phyloP scores from a whole-genome alignment of 2,797 vertebrate species.

The Lagodon rhomboides region DNA sequence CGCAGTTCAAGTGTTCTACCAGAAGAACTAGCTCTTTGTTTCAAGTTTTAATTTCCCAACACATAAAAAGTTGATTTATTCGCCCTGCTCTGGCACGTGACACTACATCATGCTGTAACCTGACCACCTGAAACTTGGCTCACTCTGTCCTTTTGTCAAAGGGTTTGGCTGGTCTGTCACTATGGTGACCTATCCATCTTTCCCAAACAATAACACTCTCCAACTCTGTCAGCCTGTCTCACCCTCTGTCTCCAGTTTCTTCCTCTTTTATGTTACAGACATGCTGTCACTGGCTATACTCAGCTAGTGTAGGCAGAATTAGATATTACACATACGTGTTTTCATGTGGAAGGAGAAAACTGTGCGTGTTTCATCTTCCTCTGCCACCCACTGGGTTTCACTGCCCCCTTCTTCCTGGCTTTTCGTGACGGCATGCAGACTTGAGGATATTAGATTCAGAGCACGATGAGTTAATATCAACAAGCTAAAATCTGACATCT shows the following conservation, averaged over 20 bases:
- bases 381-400: background rate
- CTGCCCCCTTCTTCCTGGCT: slow-evolving; percentile 25
- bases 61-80: background rate
- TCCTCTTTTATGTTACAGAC: slow-evolving; percentile 17
- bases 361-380: slow-evolving; percentile 44
- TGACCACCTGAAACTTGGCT: slow-evolving; percentile 39
- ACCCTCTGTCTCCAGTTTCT: slow-evolving; percentile 3
- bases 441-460: slow-evolving; percentile 29
- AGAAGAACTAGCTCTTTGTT: background rate
- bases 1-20: background rate
- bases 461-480: slow-evolving; percentile 24
- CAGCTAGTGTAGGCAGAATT: background rate
- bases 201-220: slow-evolving; percentile 53
- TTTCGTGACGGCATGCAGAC: background rate
- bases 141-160: slow-evolving; percentile 36
- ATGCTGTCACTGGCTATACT: slow-evolving; percentile 21
- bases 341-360: slow-evolving; percentile 33
- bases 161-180: slow-evolving; percentile 50
- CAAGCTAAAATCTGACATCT: slow-evolving; percentile 46
- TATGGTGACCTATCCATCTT: slow-evolving; percentile 49
- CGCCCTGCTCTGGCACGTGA: slow-evolving; percentile 5
- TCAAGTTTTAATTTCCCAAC: no score
- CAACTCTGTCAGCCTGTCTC: slow-evolving; percentile 8
- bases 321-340: background rate
- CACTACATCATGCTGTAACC: slow-evolving; percentile 31